Percentiles rank a stretch among this genome's conserved stretches.
Evolutionary conservation across 2,888 invertebrate species (phyloP).

Genomic region (Cerastis leucographa): DNA sequence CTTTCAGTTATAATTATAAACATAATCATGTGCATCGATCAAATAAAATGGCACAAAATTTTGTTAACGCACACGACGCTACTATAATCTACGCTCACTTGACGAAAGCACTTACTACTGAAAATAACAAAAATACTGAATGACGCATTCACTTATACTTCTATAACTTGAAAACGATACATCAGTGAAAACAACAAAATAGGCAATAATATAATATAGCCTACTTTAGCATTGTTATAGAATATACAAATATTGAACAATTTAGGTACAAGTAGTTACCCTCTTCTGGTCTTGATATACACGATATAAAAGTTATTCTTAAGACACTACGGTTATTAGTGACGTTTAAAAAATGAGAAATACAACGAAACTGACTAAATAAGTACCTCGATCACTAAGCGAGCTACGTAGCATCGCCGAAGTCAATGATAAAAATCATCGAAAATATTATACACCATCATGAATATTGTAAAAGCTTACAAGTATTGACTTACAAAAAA

Average conservation of each 20-base stretch:
- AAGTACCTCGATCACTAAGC: constrained; percentile 66
- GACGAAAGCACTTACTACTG: constrained; percentile 60
- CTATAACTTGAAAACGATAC: constrained; percentile 36
- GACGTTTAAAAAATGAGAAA: constrained; percentile 49
- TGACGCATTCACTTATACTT: constrained; percentile 33
- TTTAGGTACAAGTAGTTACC: constrained; percentile 70
- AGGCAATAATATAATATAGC: constrained; percentile 41
- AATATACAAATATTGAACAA: constrained; percentile 63
- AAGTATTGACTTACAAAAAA: constrained; percentile 77
- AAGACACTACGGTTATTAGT: constrained; percentile 58
- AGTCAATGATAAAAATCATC: constrained; percentile 63
- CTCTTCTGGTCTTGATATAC: constrained; percentile 57
- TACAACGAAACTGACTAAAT: constrained; percentile 67
- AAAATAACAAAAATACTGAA: constrained; percentile 49
- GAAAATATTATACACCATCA: constrained; percentile 59
- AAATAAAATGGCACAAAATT: constrained; percentile 87
- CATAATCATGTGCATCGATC: constrained; percentile 78
- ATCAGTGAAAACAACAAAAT: constrained; percentile 42
- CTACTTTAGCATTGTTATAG: constrained; percentile 41
- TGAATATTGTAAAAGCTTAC: constrained; percentile 72
- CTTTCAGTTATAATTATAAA: constrained; percentile 61
- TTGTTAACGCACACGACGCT: constrained; percentile 79
- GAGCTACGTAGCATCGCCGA: constrained; percentile 46
- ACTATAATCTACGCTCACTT: constrained; percentile 62
- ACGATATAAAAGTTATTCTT: constrained; percentile 63